A percentile compares a stretch with the other conserved stretches of the same genome.
These are phyloP conservation scores for Thalpophila matura DNA, from an alignment of 2,888 invertebrate genomes.

Conservation along the genomic window DNA sequence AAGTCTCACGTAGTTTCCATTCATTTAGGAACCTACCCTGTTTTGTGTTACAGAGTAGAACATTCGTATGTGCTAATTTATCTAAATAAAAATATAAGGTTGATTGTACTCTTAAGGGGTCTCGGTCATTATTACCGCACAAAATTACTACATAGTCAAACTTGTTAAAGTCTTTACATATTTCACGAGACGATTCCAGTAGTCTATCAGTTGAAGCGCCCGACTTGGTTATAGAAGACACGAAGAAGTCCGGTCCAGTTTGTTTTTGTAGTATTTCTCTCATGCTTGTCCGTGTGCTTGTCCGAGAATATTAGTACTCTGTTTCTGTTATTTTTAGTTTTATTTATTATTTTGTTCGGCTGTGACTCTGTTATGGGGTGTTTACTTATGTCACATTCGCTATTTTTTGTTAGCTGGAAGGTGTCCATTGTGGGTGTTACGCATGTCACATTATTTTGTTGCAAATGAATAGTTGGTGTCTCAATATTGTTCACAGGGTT, in stretches of 20 bases:
- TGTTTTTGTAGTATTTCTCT: background rate
- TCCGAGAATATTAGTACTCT: background rate
- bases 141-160: background rate
- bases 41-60: background rate
- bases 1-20: background rate
- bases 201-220: background rate
- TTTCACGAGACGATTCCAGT: background rate
- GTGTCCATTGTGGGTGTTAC: too few relatives aligned
- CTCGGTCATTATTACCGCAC: background rate
- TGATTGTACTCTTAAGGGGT: background rate
- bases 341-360: too few relatives aligned
- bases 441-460: background rate
- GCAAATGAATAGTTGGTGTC: background rate
- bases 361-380: too few relatives aligned
- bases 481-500: background rate
- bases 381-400: too few relatives aligned
- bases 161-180: background rate
- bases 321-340: background rate
- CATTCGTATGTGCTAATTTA: background rate
- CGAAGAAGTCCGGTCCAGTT: background rate
- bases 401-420: too few relatives aligned
- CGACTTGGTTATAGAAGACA: background rate
- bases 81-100: background rate
- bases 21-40: background rate
- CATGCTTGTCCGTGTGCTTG: background rate